These are phyloP conservation scores for Drosophila arawakana DNA, from an alignment of 1,140 invertebrate genomes.

Conservation along the genomic window DNA sequence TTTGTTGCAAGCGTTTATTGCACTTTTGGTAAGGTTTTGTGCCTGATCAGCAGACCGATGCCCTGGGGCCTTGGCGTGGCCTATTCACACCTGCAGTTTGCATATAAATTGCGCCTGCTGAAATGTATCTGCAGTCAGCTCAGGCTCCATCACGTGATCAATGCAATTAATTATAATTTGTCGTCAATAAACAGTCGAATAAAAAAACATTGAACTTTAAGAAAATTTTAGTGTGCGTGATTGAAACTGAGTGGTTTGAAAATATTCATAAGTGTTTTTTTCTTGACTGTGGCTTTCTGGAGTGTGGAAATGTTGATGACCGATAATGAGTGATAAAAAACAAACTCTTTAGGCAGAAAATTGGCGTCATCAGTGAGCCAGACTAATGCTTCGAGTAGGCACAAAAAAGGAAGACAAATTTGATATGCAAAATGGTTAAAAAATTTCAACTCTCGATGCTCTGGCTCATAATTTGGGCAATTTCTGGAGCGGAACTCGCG, in stretches of 20 bases:
- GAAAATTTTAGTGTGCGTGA: conserved; percentile 38
- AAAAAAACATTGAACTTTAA: conserved; percentile 3
- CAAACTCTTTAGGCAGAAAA: conserved; percentile 35
- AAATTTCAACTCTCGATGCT: conserved; percentile 22
- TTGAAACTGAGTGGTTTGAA: conserved; percentile 6
- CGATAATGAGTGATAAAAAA: conserved; percentile 59
- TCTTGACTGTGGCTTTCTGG: conserved; percentile 10
- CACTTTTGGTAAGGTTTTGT: conserved; percentile 27
- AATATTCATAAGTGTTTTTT: conserved; percentile 29
- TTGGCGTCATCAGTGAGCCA: conserved; percentile 23
- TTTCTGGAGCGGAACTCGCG: conserved; percentile 59
- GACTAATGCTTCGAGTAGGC: not conserved
- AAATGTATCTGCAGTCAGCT: conserved; percentile 77
- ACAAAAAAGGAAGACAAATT: conserved; percentile 6
- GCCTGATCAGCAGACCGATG: conserved; percentile 4
- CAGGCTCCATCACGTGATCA: conserved; percentile 79
- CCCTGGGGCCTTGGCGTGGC: conserved; percentile 47
- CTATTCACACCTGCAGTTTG: conserved; percentile 76
- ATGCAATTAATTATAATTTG: conserved; percentile 83
- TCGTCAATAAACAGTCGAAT: conserved; percentile 67
- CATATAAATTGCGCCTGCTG: conserved; percentile 77
- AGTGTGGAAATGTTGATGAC: conserved; percentile 72
- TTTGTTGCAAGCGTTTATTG: conserved; percentile 39
- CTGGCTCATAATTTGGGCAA: conserved; percentile 43
- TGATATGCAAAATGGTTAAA: not conserved